These are phyloP conservation scores for Poecilia picta DNA, from an alignment of 2,797 vertebrate species.

Conservation along the genomic window DNA sequence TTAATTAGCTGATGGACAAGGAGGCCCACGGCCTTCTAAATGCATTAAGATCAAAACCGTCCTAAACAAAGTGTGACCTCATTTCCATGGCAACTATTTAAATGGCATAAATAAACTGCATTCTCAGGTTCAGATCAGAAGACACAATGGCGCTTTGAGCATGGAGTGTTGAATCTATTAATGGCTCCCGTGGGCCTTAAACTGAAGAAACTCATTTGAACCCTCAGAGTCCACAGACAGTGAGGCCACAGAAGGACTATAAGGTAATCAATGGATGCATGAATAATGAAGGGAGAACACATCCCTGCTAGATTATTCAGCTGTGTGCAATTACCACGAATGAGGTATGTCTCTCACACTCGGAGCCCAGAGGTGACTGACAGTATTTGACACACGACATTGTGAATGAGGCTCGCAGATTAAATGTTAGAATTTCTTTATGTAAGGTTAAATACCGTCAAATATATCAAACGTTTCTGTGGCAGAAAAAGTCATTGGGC, in stretches of 20 bases:
- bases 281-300: conserved; percentile 23
- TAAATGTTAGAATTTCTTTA: background rate
- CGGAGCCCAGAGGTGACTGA: conserved; percentile 14
- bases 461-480: background rate
- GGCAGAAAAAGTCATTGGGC: background rate
- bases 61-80: conserved; percentile 71
- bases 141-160: conserved; percentile 58
- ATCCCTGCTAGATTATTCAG: conserved; percentile 23
- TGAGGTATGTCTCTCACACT: conserved; percentile 24
- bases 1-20: conserved; percentile 77
- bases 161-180: conserved; percentile 71
- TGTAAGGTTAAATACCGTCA: background rate
- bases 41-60: conserved; percentile 76
- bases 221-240: conserved; percentile 45
- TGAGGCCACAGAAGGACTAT: conserved; percentile 35
- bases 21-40: conserved; percentile 65
- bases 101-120: conserved; percentile 68
- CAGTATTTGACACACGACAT: conserved; percentile 10
- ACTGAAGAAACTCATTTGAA: conserved; percentile 62
- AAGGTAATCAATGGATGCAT: conserved; percentile 25
- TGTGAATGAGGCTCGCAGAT: background rate
- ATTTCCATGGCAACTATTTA: conserved; percentile 75
- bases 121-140: conserved; percentile 53
- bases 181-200: conserved; percentile 65
- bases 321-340: conserved; percentile 33